A percentile compares a stretch with the other conserved stretches of the same genome.
phyloP scores from a whole-genome alignment of 2,797 vertebrate species.

The Mus caroli region DNA sequence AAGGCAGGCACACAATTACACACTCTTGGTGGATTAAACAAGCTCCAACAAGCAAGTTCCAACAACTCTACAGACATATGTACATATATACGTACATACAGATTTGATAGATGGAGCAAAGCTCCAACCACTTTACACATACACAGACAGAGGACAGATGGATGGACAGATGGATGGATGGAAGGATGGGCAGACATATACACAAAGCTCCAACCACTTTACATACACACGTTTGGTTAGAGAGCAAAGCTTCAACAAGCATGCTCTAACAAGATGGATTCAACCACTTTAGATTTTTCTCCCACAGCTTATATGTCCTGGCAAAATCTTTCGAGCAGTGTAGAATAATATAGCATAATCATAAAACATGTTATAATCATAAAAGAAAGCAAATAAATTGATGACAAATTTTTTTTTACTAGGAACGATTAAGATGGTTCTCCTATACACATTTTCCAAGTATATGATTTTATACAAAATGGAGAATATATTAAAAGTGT shows the following conservation, averaged over 20 bases:
- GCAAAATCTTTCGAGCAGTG: not conserved
- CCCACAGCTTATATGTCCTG: not conserved
- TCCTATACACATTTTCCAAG: not conserved
- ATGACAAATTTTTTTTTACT: not conserved
- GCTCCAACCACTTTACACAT: not conserved
- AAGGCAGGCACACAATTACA: not conserved
- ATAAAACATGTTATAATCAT: not conserved
- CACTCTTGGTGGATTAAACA: not conserved
- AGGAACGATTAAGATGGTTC: not conserved
- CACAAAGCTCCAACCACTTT: not conserved
- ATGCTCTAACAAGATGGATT: not conserved
- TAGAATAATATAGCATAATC: not conserved
- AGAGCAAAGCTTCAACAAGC: not conserved
- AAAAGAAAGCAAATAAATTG: not conserved
- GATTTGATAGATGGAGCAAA: not conserved
- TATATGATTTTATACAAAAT: not conserved
- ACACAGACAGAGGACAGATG: no score
- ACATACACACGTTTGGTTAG: not conserved
- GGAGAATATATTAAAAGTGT: not conserved
- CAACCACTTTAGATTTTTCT: not conserved
- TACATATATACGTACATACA: no score
- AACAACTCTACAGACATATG: not conserved
- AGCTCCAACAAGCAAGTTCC: not conserved
- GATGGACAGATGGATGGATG: no score
- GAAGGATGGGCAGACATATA: no score